phyloP scores from a whole-genome alignment of 2,113 vertebrate genomes.

The cat (Felis catus) region DNA sequence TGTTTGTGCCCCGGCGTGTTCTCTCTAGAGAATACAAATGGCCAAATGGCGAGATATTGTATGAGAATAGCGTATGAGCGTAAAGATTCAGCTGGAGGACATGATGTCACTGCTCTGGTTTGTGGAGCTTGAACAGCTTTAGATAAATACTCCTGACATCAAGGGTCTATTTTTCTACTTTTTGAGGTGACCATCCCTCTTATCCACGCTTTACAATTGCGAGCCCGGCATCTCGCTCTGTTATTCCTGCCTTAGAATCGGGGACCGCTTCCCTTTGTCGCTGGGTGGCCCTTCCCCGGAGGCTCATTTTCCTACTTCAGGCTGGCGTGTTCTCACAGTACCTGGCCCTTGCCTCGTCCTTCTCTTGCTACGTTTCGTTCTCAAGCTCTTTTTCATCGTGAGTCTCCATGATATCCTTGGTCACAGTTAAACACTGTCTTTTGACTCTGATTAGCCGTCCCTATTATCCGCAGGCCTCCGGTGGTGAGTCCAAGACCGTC shows the following conservation, averaged over 20 bases:
- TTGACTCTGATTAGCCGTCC: too few relatives aligned
- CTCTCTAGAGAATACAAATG: background rate
- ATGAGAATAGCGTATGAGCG: background rate
- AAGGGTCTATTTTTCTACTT: background rate
- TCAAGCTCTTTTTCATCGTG: background rate
- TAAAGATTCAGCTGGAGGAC: background rate
- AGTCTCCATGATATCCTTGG: fast-evolving
- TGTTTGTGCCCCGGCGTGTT: background rate
- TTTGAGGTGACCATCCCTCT: background rate
- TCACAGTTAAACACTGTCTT: background rate
- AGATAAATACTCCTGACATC: background rate
- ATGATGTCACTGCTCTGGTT: background rate
- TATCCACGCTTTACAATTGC: background rate
- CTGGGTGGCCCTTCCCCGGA: background rate
- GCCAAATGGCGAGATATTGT: background rate
- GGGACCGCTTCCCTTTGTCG: background rate
- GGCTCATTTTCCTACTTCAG: background rate
- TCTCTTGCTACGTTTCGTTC: background rate
- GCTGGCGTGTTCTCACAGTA: background rate
- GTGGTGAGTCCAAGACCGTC: background rate
- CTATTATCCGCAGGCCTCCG: fast-evolving
- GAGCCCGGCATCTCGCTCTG: background rate
- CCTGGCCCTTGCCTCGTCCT: fast-evolving
- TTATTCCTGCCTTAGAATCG: background rate
- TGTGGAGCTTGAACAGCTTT: background rate